Evolutionary conservation across 2,888 invertebrate species (phyloP).

Genomic region (Mantis religiosa): DNA sequence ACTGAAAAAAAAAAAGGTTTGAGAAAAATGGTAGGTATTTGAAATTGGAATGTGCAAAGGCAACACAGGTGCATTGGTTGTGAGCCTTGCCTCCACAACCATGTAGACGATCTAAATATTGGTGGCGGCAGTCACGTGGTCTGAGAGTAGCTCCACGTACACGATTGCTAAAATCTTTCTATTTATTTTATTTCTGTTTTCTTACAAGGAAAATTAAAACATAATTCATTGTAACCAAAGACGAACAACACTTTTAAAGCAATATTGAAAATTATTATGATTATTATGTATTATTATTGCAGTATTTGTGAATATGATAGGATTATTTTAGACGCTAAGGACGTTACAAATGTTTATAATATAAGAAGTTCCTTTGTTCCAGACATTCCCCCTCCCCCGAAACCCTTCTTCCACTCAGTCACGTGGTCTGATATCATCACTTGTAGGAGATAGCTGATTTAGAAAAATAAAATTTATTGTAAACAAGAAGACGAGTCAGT

Average conservation of each 20-base stretch:
- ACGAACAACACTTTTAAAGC: slow-evolving; percentile 9
- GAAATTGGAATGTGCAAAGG: too few relatives aligned
- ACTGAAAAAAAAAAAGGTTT: too few relatives aligned
- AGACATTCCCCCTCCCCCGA: neutral
- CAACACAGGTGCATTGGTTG: too few relatives aligned
- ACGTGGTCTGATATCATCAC: slow-evolving; percentile 24
- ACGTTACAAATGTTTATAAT: slow-evolving; percentile 5
- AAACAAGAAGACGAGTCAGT: neutral
- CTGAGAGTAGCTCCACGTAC: too few relatives aligned
- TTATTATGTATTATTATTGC: neutral
- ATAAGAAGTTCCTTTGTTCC: slow-evolving; percentile 22
- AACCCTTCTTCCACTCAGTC: slow-evolving; percentile 1
- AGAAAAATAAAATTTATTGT: slow-evolving; percentile 22
- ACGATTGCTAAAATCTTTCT: neutral
- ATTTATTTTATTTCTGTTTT: slow-evolving; percentile 19
- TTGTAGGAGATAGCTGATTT: slow-evolving; percentile 18
- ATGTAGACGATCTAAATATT: too few relatives aligned
- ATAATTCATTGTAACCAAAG: slow-evolving; percentile 21
- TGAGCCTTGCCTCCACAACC: too few relatives aligned
- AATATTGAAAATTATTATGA: neutral
- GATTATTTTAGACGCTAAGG: neutral
- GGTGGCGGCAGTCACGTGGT: too few relatives aligned
- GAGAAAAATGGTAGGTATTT: too few relatives aligned
- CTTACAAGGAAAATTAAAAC: slow-evolving; percentile 5
- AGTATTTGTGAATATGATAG: neutral